Base-by-base conservation (phyloP, 2,797 vertebrate species). In the Cyprinodon diabolis region DNA sequence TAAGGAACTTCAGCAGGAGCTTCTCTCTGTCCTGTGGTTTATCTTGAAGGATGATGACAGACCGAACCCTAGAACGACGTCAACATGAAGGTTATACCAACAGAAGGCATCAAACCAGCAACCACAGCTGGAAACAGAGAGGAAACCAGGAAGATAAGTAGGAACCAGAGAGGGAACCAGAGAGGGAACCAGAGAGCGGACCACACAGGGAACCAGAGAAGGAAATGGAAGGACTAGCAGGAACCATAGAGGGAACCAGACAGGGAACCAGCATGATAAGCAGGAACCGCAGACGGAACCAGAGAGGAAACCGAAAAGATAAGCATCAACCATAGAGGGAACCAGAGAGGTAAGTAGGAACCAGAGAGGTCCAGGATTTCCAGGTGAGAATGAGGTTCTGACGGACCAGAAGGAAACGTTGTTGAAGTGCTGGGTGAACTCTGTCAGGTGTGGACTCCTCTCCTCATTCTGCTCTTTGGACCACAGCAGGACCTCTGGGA, bases 401-500 rank as follows among this genome's bases (percentile, higher is more conserved):
- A 68, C 68, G 92, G 90, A 97, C 96, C 96, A 97, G 91, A 97
- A 98, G 63, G 96, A 97, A 92, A 99, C 97, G 88, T 96, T 98
- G 94, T 98, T 99, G 94, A 98, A 98, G 93, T 98, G 97, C 87
- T 98, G 96, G 0, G 97, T 98, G 91, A 97, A 97, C 87, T 93
- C 93, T 0, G 95, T 97, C 88, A 97, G 73, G 84, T 97, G 96
- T 21, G 96, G 96, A 84, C 96, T 97, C 83, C 95, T 96, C 91
- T 97, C 97, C 81, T 97, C 97, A 11, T 96, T 97, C 91, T 97
- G 96, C 80, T 97, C 97, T 82, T 96, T 97, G 0, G 96, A 95
- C 96, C 95, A 97, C 49, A 96, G 92, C 81, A 97, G 77, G 72
- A 96, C 95, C 86, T 96, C 95, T 6, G 95, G 95, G 13, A 97